Conservation (phyloP, 2,888 invertebrate genomes). For the Morpho deidamia region DNA sequence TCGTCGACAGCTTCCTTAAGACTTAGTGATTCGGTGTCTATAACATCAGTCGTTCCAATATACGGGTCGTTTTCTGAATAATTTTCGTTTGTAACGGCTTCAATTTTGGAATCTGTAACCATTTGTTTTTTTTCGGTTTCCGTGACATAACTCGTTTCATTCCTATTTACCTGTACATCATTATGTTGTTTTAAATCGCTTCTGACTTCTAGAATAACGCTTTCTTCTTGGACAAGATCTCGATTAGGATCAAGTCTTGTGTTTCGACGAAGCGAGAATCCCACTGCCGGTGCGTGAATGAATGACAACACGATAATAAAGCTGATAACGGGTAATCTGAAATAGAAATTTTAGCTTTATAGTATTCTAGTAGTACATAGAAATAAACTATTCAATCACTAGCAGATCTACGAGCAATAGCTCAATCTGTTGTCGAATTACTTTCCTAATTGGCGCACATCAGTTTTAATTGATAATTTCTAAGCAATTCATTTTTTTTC, state of each 20-base stretch:
- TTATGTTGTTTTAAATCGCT: constrained; percentile 33
- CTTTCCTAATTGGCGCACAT: too few relatives aligned
- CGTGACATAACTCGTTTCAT: background rate
- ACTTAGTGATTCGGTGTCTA: too few relatives aligned
- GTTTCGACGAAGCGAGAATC: constrained; percentile 39
- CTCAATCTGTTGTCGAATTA: too few relatives aligned
- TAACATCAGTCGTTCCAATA: too few relatives aligned
- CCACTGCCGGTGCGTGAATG: constrained; percentile 38
- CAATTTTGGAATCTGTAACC: too few relatives aligned
- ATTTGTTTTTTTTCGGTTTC: background rate
- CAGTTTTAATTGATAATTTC: too few relatives aligned
- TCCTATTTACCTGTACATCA: constrained; percentile 20
- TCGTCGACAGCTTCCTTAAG: background rate
- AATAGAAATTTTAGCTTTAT: constrained; percentile 32
- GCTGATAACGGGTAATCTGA: constrained; percentile 54
- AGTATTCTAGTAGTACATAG: background rate
- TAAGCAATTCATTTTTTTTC: too few relatives aligned
- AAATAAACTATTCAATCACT: background rate
- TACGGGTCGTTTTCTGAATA: too few relatives aligned
- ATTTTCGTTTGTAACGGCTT: too few relatives aligned
- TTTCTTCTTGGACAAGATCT: constrained; percentile 40
- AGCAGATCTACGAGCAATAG: too few relatives aligned
- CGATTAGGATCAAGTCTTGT: constrained; percentile 22
- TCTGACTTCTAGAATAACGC: constrained; percentile 37
- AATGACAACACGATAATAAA: constrained; percentile 42